Conservation (phyloP, 2,113 vertebrate genomes). For the Thermophis baileyi region DNA sequence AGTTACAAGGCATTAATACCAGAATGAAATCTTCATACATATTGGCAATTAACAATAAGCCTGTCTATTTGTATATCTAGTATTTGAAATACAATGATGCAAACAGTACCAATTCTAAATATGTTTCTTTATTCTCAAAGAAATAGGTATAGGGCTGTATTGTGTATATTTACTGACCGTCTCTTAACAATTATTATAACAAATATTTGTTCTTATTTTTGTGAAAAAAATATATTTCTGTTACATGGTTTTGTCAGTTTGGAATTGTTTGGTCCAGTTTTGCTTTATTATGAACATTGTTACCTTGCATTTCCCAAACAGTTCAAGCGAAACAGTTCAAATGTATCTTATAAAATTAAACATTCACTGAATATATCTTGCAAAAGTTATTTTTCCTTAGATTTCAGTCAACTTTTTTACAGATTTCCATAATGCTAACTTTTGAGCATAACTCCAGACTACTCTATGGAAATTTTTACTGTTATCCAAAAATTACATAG, state of each 20-base stretch:
- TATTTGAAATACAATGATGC: too few relatives aligned
- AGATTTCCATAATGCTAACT: background rate
- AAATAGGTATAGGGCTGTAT: background rate
- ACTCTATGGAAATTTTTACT: background rate
- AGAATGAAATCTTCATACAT: background rate
- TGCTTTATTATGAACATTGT: background rate
- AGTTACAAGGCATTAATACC: background rate
- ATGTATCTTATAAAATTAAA: background rate
- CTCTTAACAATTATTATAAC: background rate
- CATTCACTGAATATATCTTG: background rate
- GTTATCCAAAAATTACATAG: background rate
- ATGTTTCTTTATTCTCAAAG: background rate
- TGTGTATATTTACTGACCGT: background rate
- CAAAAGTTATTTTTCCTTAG: background rate
- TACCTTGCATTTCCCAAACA: background rate
- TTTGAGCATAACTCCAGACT: background rate
- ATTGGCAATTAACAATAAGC: background rate
- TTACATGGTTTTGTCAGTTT: slow-evolving; percentile 7
- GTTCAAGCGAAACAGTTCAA: background rate
- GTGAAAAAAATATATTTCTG: background rate
- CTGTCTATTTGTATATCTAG: background rate
- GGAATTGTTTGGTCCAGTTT: background rate
- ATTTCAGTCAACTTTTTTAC: background rate
- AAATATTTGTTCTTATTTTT: background rate
- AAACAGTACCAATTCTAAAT: background rate